Base-by-base conservation (phyloP, 2,888 invertebrate species). In the Charanyca ferruginea region DNA sequence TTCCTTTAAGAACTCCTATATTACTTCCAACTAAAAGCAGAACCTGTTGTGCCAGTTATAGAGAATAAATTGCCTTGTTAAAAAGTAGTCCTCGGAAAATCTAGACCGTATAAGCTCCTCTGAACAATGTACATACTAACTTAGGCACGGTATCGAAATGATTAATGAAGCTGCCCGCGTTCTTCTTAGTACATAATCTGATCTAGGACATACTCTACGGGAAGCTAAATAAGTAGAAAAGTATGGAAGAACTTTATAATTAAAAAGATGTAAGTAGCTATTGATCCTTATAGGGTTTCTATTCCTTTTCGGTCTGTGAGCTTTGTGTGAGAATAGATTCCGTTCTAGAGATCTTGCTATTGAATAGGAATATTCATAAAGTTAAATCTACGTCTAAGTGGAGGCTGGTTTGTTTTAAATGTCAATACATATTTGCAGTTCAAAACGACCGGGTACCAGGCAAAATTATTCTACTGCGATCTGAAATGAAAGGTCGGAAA, bases 141-240 rank as follows among this genome's bases (percentile, higher is more conserved):
- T 58, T 66, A 66, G 52, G 44, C 63, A 74, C 38, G 70, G 66
- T 62, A 79, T 68, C 42, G 61, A 53, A 62, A 80, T 68, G 80
- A 80, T 79, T 77, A 77, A 80, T 79, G 68, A 77, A 65, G 41
- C 61, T 73, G 64, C 52, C 62, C 45, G 20, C 45, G 11, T 38
- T 25, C 18, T 45, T 23, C 13, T 32, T 52, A 41, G 23, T 22
- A 64, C 20, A 44, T 51, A 35, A 53, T 61, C 35, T 54, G 32
- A 44, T 53, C 57, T 35, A 48, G 53, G 53, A 71, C 58, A 58
- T 35, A 66, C 20, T 53, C 22, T 48, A 49, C 35, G 44, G 35
- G 38, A 54, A 54, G 52, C 49, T 58, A 6, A 20, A 22, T 55
- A 54, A 55, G 45, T 62, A 57, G 42, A n/a, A n/a, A n/a, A n/a